These are phyloP conservation scores for Drosophila recens DNA, from an alignment of 2,888 invertebrate genomes.

Conservation along the genomic window DNA sequence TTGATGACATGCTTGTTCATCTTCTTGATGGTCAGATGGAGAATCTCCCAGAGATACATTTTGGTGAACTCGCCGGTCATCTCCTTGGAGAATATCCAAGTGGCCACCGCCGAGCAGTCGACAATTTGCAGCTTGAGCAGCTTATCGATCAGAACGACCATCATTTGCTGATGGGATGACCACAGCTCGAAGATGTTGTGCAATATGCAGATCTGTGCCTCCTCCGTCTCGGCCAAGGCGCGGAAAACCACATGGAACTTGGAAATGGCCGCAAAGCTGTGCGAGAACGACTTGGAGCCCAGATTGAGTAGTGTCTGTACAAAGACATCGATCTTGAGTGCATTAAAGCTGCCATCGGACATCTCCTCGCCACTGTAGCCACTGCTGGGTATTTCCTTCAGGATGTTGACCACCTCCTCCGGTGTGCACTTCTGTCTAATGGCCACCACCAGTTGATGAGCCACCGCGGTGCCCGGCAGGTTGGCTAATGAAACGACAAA, in stretches of 20 bases:
- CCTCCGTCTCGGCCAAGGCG: constrained; percentile 96
- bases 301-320: constrained; percentile 97
- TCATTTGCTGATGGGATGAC: constrained; percentile 98
- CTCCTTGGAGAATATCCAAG: constrained; percentile 98
- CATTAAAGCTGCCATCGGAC: constrained; percentile 92
- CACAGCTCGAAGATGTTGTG: constrained; percentile 97
- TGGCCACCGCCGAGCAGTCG: constrained; percentile 98
- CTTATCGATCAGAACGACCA: constrained; percentile 98
- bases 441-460: constrained; percentile 94
- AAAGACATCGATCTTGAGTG: constrained; percentile 97
- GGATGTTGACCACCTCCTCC: constrained; percentile 94
- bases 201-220: constrained; percentile 97
- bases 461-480: constrained; percentile 92
- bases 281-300: constrained; percentile 98
- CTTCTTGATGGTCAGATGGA: constrained; percentile 97
- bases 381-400: constrained; percentile 94
- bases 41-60: constrained; percentile 97
- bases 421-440: constrained; percentile 95
- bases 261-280: constrained; percentile 99
- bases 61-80: constrained; percentile 97
- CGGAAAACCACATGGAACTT: constrained; percentile 97
- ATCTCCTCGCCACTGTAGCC: constrained; percentile 87
- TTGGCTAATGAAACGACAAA: constrained; percentile 86
- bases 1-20: constrained; percentile 98
- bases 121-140: constrained; percentile 98